These are phyloP conservation scores for Macrotrachela quadricornifera DNA, from an alignment of 1,140 invertebrate species.

Conservation along the genomic window DNA sequence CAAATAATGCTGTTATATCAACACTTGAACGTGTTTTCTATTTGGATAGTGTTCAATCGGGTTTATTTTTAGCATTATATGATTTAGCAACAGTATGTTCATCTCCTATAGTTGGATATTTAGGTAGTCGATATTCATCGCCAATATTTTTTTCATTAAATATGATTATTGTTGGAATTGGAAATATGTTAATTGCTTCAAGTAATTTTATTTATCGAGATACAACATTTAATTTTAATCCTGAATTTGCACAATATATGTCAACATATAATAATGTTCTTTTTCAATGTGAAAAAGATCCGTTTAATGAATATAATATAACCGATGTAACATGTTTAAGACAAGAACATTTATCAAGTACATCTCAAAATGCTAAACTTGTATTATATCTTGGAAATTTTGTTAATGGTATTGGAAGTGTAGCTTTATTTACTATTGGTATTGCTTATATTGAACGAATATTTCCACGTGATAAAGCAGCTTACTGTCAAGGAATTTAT, in stretches of 20 bases:
- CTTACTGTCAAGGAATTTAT: conserved; percentile 3
- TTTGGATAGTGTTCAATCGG: neutral
- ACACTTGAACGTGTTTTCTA: conserved; percentile 2
- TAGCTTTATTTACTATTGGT: conserved; percentile 1
- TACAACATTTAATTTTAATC: no score
- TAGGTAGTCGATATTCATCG: neutral
- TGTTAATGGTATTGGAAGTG: conserved; percentile 3
- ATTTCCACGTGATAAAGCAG: conserved; percentile 1
- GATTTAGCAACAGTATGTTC: neutral
- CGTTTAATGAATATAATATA: no score
- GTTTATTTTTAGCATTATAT: neutral
- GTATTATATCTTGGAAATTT: conserved; percentile 1
- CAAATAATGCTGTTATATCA: conserved; percentile 3
- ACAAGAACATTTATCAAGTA: no score
- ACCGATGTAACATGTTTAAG: no score
- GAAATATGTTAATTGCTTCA: no score
- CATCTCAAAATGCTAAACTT: neutral
- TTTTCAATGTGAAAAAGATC: no score
- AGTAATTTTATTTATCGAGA: no score
- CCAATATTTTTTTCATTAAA: no score
- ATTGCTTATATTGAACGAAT: conserved; percentile 5
- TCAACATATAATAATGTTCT: no score
- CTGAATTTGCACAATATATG: no score
- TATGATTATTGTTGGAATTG: no score
- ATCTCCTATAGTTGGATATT: conserved; percentile 6